Evolutionary conservation across 2,113 vertebrate species (phyloP), one percentile per base, ranked within the genome.

Genomic region (Holacanthus passer): DNA sequence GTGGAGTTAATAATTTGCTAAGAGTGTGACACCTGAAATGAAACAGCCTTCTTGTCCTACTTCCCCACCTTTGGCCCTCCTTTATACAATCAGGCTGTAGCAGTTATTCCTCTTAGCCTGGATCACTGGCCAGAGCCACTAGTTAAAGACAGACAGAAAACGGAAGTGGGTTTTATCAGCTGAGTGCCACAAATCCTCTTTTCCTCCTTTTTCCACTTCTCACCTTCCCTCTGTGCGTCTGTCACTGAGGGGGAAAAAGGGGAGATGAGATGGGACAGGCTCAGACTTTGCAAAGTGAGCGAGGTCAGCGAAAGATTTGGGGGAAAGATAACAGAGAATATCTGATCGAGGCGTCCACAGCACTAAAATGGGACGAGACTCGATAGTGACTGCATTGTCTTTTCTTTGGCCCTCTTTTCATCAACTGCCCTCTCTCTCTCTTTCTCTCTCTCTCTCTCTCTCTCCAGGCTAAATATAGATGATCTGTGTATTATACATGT

Each of bases 151-250:
- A 73, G 71, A 74, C 67, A 58, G 78, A 79, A 73, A 81, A 74
- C 75, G 75, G 83, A 91, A 88, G 75, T 73, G 59, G 48, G 27
- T 81, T 89, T 91, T 90, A 90, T 93, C 91, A 87, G 83, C 75
- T 50, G 70, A 75, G 52, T 55, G 77, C 60, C 73, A 86, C 39
- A 66, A n/a, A 47, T 80, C 50, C 14, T 32, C 32, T 32, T 60
- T 65, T 64, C 47, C 35, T 37, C 35, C 50, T 12, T 32, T 27
- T 31, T 56, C 69, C 60, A 41, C 43, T 27, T 62, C 52, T 76
- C 8, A 24, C 29, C 19, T 81, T 68, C 77, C n/a, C 62, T 77
- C 45, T 65, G 29, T 65, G 53, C 45, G 47, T 77, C 76, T 60
- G 41, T 59, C 41, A n/a, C 24, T 37, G 55, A 37, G 5, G 47